Conservation (phyloP, 2,113 vertebrate genomes). For the Lucifuga dentata region DNA sequence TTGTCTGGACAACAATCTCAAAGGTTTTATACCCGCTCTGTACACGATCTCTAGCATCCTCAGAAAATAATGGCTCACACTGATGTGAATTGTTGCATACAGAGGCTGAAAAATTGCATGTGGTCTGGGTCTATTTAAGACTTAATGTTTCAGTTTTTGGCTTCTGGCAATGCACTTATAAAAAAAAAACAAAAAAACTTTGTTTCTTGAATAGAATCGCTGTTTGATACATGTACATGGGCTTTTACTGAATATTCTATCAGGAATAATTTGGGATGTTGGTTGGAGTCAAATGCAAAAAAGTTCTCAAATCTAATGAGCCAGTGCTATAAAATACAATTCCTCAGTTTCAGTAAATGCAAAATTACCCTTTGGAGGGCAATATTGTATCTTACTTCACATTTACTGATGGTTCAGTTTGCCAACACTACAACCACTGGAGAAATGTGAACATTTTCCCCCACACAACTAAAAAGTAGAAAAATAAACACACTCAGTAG, state of each 20-base stretch:
- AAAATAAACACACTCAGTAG: neutral
- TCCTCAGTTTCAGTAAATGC: slow-evolving; percentile 11
- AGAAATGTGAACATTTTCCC: neutral
- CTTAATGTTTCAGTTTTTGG: neutral
- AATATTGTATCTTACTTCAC: neutral
- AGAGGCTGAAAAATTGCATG: neutral
- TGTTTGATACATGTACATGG: slow-evolving; percentile 1
- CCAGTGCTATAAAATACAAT: slow-evolving; percentile 1
- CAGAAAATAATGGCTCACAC: slow-evolving; percentile 14
- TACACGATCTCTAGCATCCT: slow-evolving; percentile 27
- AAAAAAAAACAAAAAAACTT: neutral
- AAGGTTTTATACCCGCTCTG: slow-evolving; percentile 19
- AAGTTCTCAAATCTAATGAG: slow-evolving; percentile 29
- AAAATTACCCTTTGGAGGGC: neutral
- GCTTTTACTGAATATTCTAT: slow-evolving; percentile 7
- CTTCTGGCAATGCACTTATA: neutral
- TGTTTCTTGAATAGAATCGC: neutral
- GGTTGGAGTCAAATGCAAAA: no score
- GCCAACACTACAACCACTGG: no score
- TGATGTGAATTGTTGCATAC: slow-evolving; percentile 12
- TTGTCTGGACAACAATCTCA: slow-evolving; percentile 49
- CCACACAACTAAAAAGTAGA: no score
- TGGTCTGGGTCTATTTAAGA: neutral
- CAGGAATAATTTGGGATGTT: no score
- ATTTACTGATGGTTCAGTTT: neutral